Evolutionary conservation across 2,888 invertebrate species (phyloP).

Genomic region (Drosophila fungiperda): DNA sequence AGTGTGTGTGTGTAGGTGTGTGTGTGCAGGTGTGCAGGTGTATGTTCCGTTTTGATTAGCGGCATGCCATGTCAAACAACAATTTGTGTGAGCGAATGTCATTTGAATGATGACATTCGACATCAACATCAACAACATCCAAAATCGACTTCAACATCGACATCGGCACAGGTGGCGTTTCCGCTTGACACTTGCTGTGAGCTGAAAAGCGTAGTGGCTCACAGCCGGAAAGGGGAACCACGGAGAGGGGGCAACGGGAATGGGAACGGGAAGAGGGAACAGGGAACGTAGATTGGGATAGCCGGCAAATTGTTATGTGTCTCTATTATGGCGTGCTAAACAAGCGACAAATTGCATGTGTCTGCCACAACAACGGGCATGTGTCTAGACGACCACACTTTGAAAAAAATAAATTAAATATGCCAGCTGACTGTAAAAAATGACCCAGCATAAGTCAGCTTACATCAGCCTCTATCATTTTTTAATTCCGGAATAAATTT

Average conservation of each 20-base stretch:
- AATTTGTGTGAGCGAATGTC: conserved; percentile 75
- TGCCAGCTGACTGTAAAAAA: neutral
- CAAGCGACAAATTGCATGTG: conserved; percentile 75
- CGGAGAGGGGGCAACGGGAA: neutral
- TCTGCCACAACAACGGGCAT: conserved; percentile 30
- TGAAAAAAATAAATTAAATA: neutral
- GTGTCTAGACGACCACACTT: conserved; percentile 34
- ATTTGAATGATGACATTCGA: conserved; percentile 78
- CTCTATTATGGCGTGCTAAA: conserved; percentile 77
- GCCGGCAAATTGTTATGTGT: conserved; percentile 50
- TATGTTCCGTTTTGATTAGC: conserved; percentile 78
- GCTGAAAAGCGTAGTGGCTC: neutral
- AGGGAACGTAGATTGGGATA: neutral
- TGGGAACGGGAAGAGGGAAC: conserved; percentile 1
- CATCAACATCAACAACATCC: conserved; percentile 14
- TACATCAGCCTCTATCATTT: neutral
- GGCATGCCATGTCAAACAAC: conserved; percentile 81
- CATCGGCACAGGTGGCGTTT: conserved; percentile 69
- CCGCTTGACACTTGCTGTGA: conserved; percentile 62
- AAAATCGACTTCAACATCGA: conserved; percentile 2
- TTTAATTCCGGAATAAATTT: neutral
- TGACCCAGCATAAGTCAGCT: too few relatives aligned
- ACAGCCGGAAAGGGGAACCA: conserved; percentile 25
- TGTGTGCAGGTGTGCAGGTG: conserved; percentile 33
- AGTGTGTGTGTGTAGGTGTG: conserved; percentile 4